phyloP scores from a whole-genome alignment of 2,113 vertebrate species.

The Cephalopholis sonnerati region DNA sequence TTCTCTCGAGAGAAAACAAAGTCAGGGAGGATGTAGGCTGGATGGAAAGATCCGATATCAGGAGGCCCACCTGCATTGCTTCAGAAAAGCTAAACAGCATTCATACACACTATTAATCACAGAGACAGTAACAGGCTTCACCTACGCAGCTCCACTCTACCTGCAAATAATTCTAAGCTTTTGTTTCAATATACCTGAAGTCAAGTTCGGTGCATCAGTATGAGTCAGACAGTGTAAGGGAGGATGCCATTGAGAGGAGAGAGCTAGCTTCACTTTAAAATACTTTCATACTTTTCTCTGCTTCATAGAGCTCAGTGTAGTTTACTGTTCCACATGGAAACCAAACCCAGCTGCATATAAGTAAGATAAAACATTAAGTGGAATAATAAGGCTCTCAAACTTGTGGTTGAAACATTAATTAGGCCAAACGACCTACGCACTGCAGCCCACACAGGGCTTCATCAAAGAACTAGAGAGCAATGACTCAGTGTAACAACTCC shows the following conservation, averaged over 20 bases:
- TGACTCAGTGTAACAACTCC: not conserved
- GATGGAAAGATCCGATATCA: not conserved
- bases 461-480: slow-evolving; percentile 3
- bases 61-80: not conserved
- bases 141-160: not conserved
- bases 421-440: not conserved
- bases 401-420: slow-evolving; percentile 18
- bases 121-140: not conserved
- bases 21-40: not conserved
- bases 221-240: not conserved
- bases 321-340: not conserved
- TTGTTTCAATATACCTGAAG: slow-evolving; percentile 2
- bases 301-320: not conserved
- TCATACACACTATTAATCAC: not conserved
- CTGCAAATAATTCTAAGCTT: not conserved
- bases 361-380: not conserved
- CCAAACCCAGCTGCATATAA: not conserved
- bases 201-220: not conserved
- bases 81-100: not conserved
- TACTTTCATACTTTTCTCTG: not conserved
- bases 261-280: not conserved
- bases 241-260: not conserved
- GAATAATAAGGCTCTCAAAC: not conserved
- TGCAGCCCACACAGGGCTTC: slow-evolving; percentile 21
- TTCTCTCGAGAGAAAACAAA: not conserved